Evolutionary conservation across 2,113 vertebrate genomes (phyloP).

Genomic region (Plestiodon gilberti): DNA sequence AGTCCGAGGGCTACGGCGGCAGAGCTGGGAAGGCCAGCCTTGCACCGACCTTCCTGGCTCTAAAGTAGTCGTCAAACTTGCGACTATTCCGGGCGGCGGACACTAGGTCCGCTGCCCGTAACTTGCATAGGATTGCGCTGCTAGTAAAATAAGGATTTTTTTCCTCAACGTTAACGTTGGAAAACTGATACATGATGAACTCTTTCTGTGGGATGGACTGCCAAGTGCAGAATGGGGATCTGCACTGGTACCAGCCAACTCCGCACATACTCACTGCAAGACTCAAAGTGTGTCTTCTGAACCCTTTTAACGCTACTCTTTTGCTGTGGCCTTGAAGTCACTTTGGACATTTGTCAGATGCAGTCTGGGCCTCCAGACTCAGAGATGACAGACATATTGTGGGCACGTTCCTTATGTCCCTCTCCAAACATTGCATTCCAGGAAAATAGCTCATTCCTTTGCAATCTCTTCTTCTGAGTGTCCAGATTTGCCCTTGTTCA

Average conservation of each 20-base stretch:
- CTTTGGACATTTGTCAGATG: neutral
- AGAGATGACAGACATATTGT: neutral
- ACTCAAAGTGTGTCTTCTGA: neutral
- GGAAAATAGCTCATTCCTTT: neutral
- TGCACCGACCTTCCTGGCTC: too few relatives aligned
- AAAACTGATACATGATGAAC: neutral
- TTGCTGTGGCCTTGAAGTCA: neutral
- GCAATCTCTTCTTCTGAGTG: neutral
- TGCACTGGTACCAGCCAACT: neutral
- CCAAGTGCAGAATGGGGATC: neutral
- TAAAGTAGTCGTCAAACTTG: too few relatives aligned
- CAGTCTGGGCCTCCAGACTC: neutral
- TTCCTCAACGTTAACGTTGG: neutral
- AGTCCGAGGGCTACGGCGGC: too few relatives aligned
- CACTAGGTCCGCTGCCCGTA: too few relatives aligned
- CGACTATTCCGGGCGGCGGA: too few relatives aligned
- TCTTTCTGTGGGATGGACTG: neutral
- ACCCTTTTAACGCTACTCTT: neutral
- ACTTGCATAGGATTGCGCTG: too few relatives aligned
- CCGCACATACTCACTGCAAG: neutral
- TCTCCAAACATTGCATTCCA: neutral
- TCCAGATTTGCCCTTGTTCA: neutral
- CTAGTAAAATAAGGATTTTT: neutral
- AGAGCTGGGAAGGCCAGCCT: too few relatives aligned
- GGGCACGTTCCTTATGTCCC: neutral